Base-by-base conservation (phyloP, 2,888 invertebrate genomes). In the Isoperla grammatica region DNA sequence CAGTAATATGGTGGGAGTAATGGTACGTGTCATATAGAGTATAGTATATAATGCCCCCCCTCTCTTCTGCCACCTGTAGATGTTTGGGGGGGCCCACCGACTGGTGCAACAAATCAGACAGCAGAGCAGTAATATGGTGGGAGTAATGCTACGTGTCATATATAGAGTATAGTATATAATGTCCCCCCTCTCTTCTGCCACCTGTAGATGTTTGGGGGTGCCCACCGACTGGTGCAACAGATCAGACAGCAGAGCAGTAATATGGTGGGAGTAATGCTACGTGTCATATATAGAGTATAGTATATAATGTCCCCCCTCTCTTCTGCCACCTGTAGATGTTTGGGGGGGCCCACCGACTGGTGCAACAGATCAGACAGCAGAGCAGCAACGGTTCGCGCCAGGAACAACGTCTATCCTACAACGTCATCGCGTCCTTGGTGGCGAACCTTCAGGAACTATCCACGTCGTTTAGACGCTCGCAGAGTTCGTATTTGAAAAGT, bases 371-470 rank as follows among this genome's bases (percentile, higher is more conserved):
- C 61, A 71, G 71, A 29, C 68, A 66, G 35, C 70, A 72, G 39
- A 71, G 72, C 50, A 64, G 67, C 20, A 69, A 71, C 60, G 74
- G 73, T 55, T 64, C 64, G 55, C 59, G 77, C 79, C 83, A 85
- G 57, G 95, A 95, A 72, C 85, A 86, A 68, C 83, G 84, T 64
- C 75, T 97, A 48, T 88, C 92, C 0, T 75, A 79, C 45, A 97
- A 95, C 75, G 95, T 95, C 1, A 86, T 93, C 0, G 78, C 87
- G 61, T 89, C 94, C 2, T 78, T 97, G 46, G 88, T 94, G 1
- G 79, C 88, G n/a, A 84, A 87, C 1, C 77, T 98, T 4, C 95
- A 96, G 75, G 93, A 96, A 61, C 75, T 95, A 55, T 93, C 94
- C 3, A 75, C 84, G 0, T 84, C 85, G 63, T 97, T 96, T 73